Conservation (phyloP, 2,888 invertebrate species). For the Megamerina dolium region DNA sequence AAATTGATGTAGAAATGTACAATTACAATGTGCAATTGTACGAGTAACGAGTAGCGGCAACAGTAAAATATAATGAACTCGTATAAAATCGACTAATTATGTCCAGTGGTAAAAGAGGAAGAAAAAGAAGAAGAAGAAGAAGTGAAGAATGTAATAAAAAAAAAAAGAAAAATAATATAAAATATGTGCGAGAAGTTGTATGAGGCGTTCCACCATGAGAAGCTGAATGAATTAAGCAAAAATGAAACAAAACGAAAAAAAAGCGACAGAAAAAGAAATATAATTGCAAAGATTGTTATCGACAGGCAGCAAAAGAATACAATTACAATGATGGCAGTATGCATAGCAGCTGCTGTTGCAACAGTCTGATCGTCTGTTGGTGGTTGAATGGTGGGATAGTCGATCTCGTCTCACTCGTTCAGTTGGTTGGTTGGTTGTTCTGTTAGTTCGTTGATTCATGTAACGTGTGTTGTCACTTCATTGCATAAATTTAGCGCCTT, state of each 20-base stretch:
- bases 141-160: neutral
- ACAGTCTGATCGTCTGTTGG: neutral
- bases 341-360: slow-evolving; percentile 1
- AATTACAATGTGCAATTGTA: too few species aligned
- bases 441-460: too few species aligned
- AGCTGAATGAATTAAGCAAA: too few species aligned
- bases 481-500: slow-evolving; percentile 10
- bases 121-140: neutral
- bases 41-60: too few species aligned
- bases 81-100: slow-evolving; percentile 9
- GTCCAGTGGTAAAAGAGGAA: slow-evolving; percentile 2
- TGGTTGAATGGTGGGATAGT: too few species aligned
- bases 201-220: too few species aligned
- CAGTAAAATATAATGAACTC: slow-evolving; percentile 11
- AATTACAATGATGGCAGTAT: neutral
- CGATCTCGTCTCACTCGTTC: too few species aligned
- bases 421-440: too few species aligned
- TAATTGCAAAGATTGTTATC: neutral
- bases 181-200: neutral
- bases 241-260: too few species aligned
- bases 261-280: too few species aligned
- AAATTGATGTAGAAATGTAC: too few species aligned
- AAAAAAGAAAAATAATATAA: neutral
- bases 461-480: slow-evolving; percentile 3
- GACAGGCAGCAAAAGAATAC: too few species aligned